These are phyloP conservation scores for Halocaridina rubra DNA, from an alignment of 2,888 invertebrate genomes.

Conservation along the genomic window DNA sequence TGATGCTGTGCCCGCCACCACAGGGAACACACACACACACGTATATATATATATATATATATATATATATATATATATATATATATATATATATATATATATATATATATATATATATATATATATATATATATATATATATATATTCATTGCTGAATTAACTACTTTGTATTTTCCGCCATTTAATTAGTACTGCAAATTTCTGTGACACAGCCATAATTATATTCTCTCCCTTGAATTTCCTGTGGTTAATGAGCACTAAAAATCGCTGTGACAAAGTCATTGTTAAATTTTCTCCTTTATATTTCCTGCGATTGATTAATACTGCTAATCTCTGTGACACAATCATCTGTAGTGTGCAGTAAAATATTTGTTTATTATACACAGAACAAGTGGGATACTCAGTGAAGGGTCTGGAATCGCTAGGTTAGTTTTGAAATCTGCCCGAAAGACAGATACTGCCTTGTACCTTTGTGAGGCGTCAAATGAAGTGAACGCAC, in stretches of 20 bases:
- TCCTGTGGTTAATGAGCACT: too few relatives aligned
- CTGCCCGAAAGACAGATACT: conserved; percentile 22
- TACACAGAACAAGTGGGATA: not conserved
- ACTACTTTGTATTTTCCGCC: too few relatives aligned
- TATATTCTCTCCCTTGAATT: too few relatives aligned
- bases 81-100: not conserved
- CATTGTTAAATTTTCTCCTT: too few relatives aligned
- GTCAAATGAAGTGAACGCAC: not conserved
- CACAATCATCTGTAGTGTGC: not conserved
- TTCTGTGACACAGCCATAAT: too few relatives aligned
- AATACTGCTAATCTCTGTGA: not conserved
- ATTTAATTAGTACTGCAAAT: too few relatives aligned
- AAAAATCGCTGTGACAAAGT: too few relatives aligned
- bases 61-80: not conserved
- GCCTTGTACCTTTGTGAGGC: conserved; percentile 40
- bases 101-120: conserved; percentile 18
- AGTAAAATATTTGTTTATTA: not conserved
- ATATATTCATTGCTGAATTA: not conserved
- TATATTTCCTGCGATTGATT: too few relatives aligned
- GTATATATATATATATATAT: not conserved
- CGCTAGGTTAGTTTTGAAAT: conserved; percentile 7
- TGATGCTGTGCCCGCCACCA: too few relatives aligned
- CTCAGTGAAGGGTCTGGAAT: conserved; percentile 15
- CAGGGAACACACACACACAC: not conserved
- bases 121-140: not conserved